phyloP scores from a whole-genome alignment of 2,113 vertebrate species.

The Mustela lutreola region DNA sequence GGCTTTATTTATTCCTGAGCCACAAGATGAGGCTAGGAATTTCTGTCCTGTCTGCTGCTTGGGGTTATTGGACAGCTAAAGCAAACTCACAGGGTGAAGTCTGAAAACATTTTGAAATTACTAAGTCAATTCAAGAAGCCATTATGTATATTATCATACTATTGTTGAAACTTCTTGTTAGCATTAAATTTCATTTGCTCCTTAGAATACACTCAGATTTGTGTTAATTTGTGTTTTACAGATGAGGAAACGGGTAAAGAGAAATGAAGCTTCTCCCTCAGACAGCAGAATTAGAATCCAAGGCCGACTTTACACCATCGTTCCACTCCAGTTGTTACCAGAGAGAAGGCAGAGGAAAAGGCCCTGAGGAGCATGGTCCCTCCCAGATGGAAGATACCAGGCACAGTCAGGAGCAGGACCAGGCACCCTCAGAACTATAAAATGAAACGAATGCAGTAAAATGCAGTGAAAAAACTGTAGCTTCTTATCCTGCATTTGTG shows the following conservation, averaged over 20 bases:
- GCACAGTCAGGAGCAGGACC: not conserved
- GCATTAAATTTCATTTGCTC: not conserved
- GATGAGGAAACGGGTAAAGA: not conserved
- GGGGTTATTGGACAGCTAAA: not conserved
- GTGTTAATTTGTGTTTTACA: conserved; percentile 7
- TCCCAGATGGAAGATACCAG: not conserved
- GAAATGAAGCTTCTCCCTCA: not conserved
- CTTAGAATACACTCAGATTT: not conserved
- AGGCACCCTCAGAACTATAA: not conserved
- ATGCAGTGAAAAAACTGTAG: not conserved
- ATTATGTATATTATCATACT: not conserved
- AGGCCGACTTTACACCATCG: not conserved
- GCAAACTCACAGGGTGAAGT: not conserved
- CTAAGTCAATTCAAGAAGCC: conserved; percentile 13
- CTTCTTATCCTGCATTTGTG: not conserved
- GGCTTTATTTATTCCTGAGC: conserved; percentile 39
- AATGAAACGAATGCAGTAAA: not conserved
- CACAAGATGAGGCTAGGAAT: not conserved
- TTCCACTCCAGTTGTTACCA: not conserved
- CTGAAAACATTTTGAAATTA: conserved; percentile 42
- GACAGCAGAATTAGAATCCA: conserved; percentile 10
- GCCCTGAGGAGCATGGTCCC: not conserved
- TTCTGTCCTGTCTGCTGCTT: not conserved
- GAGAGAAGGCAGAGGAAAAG: not conserved
- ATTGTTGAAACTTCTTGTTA: conserved; percentile 19